Conservation (phyloP, 2,888 invertebrate species). For the Rotaria socialis region DNA sequence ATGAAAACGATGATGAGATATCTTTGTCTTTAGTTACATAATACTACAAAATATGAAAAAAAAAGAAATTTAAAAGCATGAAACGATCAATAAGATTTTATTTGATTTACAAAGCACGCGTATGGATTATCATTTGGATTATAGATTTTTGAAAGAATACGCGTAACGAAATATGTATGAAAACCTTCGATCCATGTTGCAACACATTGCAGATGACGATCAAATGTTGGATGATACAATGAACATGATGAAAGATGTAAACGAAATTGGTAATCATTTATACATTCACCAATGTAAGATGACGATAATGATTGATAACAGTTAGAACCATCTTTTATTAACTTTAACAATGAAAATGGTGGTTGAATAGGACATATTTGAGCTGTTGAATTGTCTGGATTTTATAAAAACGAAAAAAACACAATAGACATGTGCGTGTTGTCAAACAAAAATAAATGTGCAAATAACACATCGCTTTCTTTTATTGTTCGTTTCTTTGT, state of each 20-base stretch:
- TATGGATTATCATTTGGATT: background rate
- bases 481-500: background rate
- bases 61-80: background rate
- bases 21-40: background rate
- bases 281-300: conserved; percentile 4
- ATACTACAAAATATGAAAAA: background rate
- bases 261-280: conserved; percentile 23
- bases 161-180: conserved; percentile 24
- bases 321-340: background rate
- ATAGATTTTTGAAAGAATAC: background rate
- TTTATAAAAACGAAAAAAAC: background rate
- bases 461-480: background rate
- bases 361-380: conserved; percentile 21
- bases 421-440: background rate
- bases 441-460: background rate
- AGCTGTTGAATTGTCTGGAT: background rate
- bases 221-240: background rate
- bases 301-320: background rate
- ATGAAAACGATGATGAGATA: background rate
- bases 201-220: background rate
- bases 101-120: conserved; percentile 17
- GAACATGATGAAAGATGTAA: background rate
- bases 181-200: conserved; percentile 22
- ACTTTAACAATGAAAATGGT: background rate
- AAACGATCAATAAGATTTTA: background rate